Evolutionary conservation across 92 coral and sea anemone genomes (phyloP).

Genomic region (Phenganax subtilis): DNA sequence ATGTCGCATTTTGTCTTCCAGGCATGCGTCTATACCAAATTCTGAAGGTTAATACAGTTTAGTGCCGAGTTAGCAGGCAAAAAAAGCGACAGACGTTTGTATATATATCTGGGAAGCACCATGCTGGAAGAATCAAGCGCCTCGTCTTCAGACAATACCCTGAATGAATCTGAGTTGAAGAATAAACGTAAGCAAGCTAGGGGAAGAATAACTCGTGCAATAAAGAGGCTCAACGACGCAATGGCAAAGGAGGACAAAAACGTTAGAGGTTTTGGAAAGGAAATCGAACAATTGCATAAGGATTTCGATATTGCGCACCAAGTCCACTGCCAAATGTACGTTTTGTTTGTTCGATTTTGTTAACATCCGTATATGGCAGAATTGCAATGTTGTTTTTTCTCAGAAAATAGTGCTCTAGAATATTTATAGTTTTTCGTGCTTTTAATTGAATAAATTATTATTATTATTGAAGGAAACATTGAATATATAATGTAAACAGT

Average conservation of each 20-base stretch:
- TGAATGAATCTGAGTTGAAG: neutral
- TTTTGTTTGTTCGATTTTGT: neutral
- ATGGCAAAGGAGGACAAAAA: conserved; percentile 10
- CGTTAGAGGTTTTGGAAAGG: conserved; percentile 26
- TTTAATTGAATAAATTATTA: too few relatives aligned
- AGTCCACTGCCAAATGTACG: conserved; percentile 7
- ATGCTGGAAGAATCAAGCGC: too few relatives aligned
- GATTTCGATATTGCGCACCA: conserved; percentile 28
- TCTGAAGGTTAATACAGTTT: conserved; percentile 31
- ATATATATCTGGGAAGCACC: neutral
- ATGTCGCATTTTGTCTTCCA: conserved; percentile 30
- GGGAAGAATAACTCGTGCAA: conserved; percentile 38
- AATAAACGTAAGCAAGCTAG: conserved; percentile 30
- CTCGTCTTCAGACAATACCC: too few relatives aligned
- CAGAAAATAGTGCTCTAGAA: too few relatives aligned
- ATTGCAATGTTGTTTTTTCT: too few relatives aligned
- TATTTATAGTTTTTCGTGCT: too few relatives aligned
- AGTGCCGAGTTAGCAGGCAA: conserved; percentile 35
- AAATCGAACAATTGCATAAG: conserved; percentile 34
- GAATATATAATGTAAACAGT: too few relatives aligned
- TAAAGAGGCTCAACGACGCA: conserved; percentile 33
- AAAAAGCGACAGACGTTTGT: conserved; percentile 30
- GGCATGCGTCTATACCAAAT: conserved; percentile 21
- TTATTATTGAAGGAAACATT: too few relatives aligned
- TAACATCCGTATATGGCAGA: too few relatives aligned